Evolutionary conservation across 2,888 invertebrate species (phyloP), one percentile per base, ranked within the genome.

Genomic region (Microctonus aethiopoides): DNA sequence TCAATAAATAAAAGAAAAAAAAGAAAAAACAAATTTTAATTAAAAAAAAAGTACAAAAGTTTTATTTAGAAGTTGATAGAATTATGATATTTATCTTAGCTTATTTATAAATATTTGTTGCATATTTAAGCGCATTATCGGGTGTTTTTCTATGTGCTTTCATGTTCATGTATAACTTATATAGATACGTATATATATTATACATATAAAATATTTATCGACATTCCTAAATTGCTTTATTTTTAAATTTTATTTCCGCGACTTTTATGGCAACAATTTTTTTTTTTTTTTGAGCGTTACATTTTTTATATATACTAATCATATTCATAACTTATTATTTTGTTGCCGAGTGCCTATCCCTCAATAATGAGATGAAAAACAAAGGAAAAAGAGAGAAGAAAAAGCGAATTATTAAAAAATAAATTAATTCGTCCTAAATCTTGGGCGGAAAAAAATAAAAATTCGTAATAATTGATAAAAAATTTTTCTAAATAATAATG

Each of bases 301-400:
- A n/a, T 57, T 7, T 57, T 29, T 20, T 29, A 20, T 20, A 29
- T 29, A 32, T 57, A 9, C 16, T 16, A 16, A 57, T 34, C n/a
- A 57, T 51, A 51, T 69, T 32, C 24, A 24, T 57, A 46, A 67
- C 32, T 61, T 59, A 69, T 66, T 32, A 22, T 62, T 67, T 73
- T 71, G 73, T 74, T 73, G 74, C 70, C 74, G 73, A 74, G 75
- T 76, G 75, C 75, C 75, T 76, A 74, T 63, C 70, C 46, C 64
- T 67, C 70, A 52, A 65, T 70, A 65, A 68, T 68, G 63, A 68
- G 61, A 71, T 68, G 68, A n/a, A 75, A 32, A 65, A 36, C 59
- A 56, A 68, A 72, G 52, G 67, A 65, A 68, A 61, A 71, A 57
- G 32, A 34, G 7, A 32, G 20, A 57, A 16, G n/a, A 57, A 32